Base-by-base conservation (phyloP, 2,888 invertebrate genomes). In the Palloptera scutellata region DNA sequence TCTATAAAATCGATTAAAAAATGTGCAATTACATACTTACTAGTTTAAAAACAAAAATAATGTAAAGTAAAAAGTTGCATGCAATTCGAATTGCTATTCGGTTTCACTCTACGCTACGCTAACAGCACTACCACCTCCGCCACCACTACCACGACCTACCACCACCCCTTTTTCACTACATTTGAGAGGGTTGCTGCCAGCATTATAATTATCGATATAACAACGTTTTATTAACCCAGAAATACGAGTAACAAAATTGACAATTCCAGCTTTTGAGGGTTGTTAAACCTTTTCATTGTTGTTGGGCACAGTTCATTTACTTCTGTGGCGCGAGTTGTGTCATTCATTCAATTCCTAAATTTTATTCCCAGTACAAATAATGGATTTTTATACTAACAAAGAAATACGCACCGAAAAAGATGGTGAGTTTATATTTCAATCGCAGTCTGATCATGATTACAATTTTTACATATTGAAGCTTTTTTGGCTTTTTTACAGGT, bases 301-400 rank as follows among this genome's bases (percentile, higher is more conserved):
- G 30, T 6, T 30, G 2, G 2, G 2, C 30, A 30, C 30, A 30
- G 30, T 30, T 30, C 30, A 30, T 30, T 30, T 30, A 30, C 30
- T 30, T 30, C 6, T 30, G 2, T 30, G 2, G 30, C 6, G 30
- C 2, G 30, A 2, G 30, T 30, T 30, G 30, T 30, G 30, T 6
- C 30, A 30, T 30, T 30, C 30, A 30, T 30, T n/a, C 2, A 30
- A 30, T 30, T 30, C 30, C 30, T 30, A 30, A 30, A 30, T 30
- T 30, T 30, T 4, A 30, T 30, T 30, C 30, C 3, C 30, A 30
- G 6, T 30, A 30, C 30, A 6, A 30, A 65, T 61, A 70, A 81
- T 81, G 81, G 81, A 81, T 77, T 81, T 81, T 72, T 81, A 81
- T 72, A 74, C 72, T 19, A 76, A 70, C 54, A 67, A 76, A 72